Evolutionary conservation across 2,113 vertebrate species (phyloP), one percentile per base, ranked within the genome.

Genomic region (Microtus montanus): DNA sequence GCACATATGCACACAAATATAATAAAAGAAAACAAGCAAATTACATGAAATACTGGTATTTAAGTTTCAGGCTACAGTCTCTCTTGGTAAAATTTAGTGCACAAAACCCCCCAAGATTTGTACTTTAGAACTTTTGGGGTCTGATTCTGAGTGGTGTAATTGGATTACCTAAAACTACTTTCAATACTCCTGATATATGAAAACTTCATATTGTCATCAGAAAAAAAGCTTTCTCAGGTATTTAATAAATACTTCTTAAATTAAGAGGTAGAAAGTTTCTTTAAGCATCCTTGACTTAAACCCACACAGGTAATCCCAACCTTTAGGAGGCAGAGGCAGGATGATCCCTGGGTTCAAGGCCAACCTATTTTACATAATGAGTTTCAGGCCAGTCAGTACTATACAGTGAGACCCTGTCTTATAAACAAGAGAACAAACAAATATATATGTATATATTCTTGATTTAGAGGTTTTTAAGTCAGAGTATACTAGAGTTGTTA

Each of bases 231-330:
- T 70, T 94, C 80, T 80, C 80, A 95, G 82, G 64, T 90, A 68
- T 94, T 78, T 78, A 83, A 89, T 71, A 89, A 66, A 44, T 77
- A 17, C 33, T 93, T 95, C 93, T 97, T 97, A 90, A 95, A 83
- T 88, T 90, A 89, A 95, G 90, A 91, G 70, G 90, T 13, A 82
- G 1, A 90, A 58, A 93, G 78, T 10, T 75, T 89, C 35, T 93
- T 89, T 90, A 41, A 93, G 87, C 96, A 89, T 84, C 94, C 49
- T 96, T 95, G 20, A 93, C n/a, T 90, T 96, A 52, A 10, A 54
- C 22, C 5, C 47, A 28, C 70, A 6, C 68, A n/a, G 73, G 35
- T 88, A 74, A 73, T 74, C 24, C 15, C 49, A 58, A n/a, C n/a
- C n/a, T 58, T 54, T 28, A 26, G 2, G 47, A 54, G 68, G 68